Evolutionary conservation across 2,888 invertebrate species (phyloP).

Genomic region (Calameuta idolon): DNA sequence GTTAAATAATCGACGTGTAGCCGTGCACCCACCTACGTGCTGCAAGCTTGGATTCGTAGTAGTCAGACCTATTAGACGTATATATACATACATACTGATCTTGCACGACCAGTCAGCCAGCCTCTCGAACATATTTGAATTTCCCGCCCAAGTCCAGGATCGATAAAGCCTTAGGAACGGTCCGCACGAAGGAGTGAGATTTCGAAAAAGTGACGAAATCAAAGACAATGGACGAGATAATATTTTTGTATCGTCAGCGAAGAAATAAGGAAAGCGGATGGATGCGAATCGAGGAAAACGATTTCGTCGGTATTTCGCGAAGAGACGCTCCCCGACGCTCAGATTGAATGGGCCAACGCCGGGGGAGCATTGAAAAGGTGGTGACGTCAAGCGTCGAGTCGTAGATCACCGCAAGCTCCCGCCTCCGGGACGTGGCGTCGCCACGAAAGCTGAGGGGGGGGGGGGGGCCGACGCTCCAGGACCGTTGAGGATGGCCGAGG

Average conservation of each 20-base stretch:
- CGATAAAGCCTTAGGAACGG: neutral
- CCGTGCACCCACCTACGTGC: neutral
- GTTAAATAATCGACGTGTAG: slow-evolving; percentile 29
- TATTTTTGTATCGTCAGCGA: neutral
- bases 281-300: neutral
- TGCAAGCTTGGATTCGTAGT: neutral
- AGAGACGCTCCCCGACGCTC: neutral
- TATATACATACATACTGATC: neutral
- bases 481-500: slow-evolving; percentile 25
- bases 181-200: no score
- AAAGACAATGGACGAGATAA: neutral
- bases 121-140: neutral
- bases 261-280: neutral
- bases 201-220: neutral
- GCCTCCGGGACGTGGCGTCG: slow-evolving; percentile 44
- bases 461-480: slow-evolving; percentile 13
- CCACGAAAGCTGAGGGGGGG: slow-evolving; percentile 29
- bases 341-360: slow-evolving; percentile 45
- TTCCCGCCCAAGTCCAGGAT: neutral
- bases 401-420: slow-evolving; percentile 50
- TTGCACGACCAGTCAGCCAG: neutral
- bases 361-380: slow-evolving; percentile 54
- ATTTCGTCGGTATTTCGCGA: neutral
- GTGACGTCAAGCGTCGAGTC: slow-evolving; percentile 50
- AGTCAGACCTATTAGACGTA: neutral